A percentile compares a stretch with the other conserved stretches of the same genome.
Conservation (phyloP, 1,140 invertebrate genomes). For the Holcopasites calliopsidis region DNA sequence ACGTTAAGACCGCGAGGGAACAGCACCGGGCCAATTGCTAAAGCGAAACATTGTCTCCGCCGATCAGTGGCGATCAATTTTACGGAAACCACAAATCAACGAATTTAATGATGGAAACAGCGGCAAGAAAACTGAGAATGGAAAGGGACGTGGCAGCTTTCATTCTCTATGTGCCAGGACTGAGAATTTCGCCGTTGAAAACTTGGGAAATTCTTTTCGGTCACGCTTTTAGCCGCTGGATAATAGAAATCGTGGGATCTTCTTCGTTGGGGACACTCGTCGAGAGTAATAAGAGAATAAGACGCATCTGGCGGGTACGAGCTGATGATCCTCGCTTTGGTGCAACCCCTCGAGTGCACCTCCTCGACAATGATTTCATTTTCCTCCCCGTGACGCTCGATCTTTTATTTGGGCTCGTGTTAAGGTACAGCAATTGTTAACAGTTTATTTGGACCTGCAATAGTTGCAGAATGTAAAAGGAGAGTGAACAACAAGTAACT, state of each 20-base stretch:
- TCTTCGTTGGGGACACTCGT: background rate
- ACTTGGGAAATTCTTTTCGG: background rate
- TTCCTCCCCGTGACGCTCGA: background rate
- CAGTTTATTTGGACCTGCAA: no score
- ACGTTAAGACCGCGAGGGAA: background rate
- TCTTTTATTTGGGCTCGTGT: no score
- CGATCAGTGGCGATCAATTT: slow-evolving; percentile 4
- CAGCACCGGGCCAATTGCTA: background rate
- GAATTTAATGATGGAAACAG: background rate
- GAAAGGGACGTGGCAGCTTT: background rate
- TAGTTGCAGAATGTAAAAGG: no score
- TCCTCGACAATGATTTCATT: background rate
- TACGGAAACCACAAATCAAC: background rate
- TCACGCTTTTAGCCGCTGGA: background rate
- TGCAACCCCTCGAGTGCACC: background rate
- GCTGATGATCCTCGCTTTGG: background rate
- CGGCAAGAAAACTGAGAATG: background rate
- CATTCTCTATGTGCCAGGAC: background rate
- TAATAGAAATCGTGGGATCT: background rate
- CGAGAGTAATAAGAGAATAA: background rate
- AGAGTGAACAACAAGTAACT: no score
- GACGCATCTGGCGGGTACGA: background rate
- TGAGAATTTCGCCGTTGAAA: background rate
- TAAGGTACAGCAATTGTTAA: no score
- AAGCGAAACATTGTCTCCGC: background rate